Evolutionary conservation across 53 echinoderm and acorn worm species (phyloP), one percentile per base, ranked within the genome.

Genomic region (Actinopyga echinites): DNA sequence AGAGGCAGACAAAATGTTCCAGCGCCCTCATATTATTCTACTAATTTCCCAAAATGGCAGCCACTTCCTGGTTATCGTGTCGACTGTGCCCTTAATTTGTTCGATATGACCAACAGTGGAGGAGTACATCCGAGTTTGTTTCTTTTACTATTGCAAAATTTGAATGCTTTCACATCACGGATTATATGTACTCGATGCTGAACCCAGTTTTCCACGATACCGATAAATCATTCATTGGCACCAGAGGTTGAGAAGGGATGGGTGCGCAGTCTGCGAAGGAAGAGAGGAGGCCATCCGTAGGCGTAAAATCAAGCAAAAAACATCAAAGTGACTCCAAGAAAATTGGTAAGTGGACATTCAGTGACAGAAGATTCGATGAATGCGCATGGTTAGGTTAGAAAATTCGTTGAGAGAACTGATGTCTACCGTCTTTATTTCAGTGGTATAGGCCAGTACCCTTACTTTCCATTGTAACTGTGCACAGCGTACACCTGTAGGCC

Each of bases 251-350:
- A 77, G 77, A 55, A 77, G 77, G 23, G 29, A 77, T 77, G 77
- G 77, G 77, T 32, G 77, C 77, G 29, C 77, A 77, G 77, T 77
- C 77, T 77, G 77, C 53, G 12, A 77, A 77, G 17, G 77, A 77
- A 54, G 77, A 77, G 21, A 77, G 56, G 54, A 77, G 45, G 32
- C 77, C 45, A 42, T 44, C 71, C 71, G 43, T 44, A 36, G 10
- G 23, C 42, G 42, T 40, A 5, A 71, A 71, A 71, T 12, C 42
- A n/a, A 71, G 43, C 71, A 71, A 71, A 71, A 71, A 71, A 28
- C 71, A 71, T 21, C 71, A 71, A 6, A 71, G 25, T 42, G 71
- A 44, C 28, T 24, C 42, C 21, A 71, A 71, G 71, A 71, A 71
- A 71, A 42, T 35, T 23, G 71, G 71, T 71, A 71, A 71, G 71